These are phyloP conservation scores for Smittia aterrima DNA, from an alignment of 2,888 invertebrate genomes.

Conservation along the genomic window DNA sequence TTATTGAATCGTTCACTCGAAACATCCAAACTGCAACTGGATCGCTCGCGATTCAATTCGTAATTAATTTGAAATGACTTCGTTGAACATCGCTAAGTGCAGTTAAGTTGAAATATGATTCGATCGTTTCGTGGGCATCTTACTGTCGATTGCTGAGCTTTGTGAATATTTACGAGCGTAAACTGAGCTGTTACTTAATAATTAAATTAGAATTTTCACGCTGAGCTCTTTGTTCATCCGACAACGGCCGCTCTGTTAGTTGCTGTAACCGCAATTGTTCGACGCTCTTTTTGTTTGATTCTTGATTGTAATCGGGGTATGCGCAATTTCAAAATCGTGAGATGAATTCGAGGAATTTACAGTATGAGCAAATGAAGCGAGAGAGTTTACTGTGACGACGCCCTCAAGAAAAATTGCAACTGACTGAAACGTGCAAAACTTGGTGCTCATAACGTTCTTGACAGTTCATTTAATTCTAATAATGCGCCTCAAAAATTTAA, in stretches of 20 bases:
- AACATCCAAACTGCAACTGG: background rate
- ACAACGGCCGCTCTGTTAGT: background rate
- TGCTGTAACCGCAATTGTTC: constrained; percentile 22
- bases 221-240: background rate
- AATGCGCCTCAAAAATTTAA: no score
- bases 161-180: background rate
- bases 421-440: background rate
- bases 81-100: background rate
- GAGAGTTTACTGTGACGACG: background rate
- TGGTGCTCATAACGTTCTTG: background rate
- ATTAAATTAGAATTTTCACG: constrained; percentile 15
- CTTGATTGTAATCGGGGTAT: background rate
- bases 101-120: constrained; percentile 27
- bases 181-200: constrained; percentile 3
- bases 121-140: constrained; percentile 8
- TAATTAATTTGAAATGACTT: background rate
- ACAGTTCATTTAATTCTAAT: no score
- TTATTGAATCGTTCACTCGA: background rate
- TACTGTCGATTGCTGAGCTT: background rate
- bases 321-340: background rate
- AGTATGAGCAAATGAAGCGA: background rate
- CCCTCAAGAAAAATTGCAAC: no score
- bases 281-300: constrained; percentile 4
- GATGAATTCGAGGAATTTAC: background rate
- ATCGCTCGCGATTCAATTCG: background rate